Conservation (phyloP, 2,888 invertebrate genomes). For the Cantharis lateralis region DNA sequence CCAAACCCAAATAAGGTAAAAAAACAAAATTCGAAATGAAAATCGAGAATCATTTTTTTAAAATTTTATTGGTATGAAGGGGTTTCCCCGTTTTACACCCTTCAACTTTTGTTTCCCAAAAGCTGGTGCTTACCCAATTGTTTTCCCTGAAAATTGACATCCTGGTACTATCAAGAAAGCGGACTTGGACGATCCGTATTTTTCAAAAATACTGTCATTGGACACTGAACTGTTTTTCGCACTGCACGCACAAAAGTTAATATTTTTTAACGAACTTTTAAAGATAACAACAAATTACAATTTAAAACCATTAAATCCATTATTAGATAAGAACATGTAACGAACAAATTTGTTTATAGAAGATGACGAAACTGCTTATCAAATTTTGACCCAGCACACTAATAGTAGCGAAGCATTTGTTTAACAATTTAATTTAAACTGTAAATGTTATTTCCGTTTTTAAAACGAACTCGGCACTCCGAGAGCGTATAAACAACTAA, state of each 20-base stretch:
- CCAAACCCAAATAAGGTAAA: background rate
- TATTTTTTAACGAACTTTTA: background rate
- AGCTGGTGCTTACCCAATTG: slow-evolving; percentile 59
- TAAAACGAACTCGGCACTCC: background rate
- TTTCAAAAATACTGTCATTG: background rate
- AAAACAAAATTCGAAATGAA: background rate
- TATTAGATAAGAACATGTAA: background rate
- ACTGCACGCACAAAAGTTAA: background rate
- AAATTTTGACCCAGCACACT: background rate
- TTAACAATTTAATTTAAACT: slow-evolving; percentile 2
- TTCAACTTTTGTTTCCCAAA: background rate
- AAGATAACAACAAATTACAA: background rate
- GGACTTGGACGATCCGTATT: background rate
- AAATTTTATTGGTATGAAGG: too few relatives aligned
- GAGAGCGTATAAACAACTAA: slow-evolving; percentile 25
- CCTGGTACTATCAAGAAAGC: background rate
- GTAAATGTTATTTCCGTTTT: slow-evolving; percentile 3
- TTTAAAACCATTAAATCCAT: background rate
- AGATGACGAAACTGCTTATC: background rate
- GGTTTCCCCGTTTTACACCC: too few relatives aligned
- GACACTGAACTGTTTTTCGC: background rate
- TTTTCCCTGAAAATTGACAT: slow-evolving; percentile 65
- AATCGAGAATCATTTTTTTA: too few relatives aligned
- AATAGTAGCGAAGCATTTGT: background rate
- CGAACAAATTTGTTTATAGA: background rate